Conservation (phyloP, 2,113 vertebrate genomes). For the Hippoglossus stenolepis region DNA sequence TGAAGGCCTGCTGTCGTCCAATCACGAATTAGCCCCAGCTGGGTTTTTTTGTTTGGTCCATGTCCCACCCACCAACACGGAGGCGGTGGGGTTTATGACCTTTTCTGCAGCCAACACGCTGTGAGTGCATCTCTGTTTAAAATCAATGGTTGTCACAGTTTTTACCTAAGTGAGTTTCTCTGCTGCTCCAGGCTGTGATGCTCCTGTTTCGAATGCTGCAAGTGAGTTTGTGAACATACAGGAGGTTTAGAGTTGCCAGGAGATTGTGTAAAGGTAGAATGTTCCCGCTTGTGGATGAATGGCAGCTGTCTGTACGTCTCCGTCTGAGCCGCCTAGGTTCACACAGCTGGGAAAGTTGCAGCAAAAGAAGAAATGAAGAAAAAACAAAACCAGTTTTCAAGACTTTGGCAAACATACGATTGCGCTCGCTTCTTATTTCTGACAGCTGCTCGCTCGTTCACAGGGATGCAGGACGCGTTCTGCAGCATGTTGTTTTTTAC, state of each 20-base stretch:
- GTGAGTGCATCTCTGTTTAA: too few relatives aligned
- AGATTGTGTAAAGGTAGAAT: slow-evolving; percentile 47
- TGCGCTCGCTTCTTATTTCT: slow-evolving; percentile 18
- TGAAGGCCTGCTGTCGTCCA: too few relatives aligned
- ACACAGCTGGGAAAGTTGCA: not conserved
- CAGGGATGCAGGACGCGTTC: slow-evolving; percentile 10
- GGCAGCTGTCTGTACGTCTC: slow-evolving; percentile 52
- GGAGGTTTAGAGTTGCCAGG: not conserved
- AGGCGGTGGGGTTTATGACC: too few relatives aligned
- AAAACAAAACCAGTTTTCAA: slow-evolving; percentile 26
- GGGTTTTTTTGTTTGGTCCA: too few relatives aligned
- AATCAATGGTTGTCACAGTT: too few relatives aligned
- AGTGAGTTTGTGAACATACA: too few relatives aligned
- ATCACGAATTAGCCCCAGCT: too few relatives aligned
- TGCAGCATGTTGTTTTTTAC: not conserved
- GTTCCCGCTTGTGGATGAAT: slow-evolving; percentile 43
- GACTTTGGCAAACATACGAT: slow-evolving; percentile 41
- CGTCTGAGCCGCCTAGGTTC: slow-evolving; percentile 1
- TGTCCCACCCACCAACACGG: too few relatives aligned
- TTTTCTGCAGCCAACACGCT: too few relatives aligned
- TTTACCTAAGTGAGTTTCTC: too few relatives aligned
- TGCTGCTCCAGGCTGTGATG: too few relatives aligned
- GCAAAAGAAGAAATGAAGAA: slow-evolving; percentile 13
- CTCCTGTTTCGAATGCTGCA: too few relatives aligned
- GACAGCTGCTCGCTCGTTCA: slow-evolving; percentile 25